Evolutionary conservation across 2,113 vertebrate species (phyloP).

Genomic region (Meriones unguiculatus): DNA sequence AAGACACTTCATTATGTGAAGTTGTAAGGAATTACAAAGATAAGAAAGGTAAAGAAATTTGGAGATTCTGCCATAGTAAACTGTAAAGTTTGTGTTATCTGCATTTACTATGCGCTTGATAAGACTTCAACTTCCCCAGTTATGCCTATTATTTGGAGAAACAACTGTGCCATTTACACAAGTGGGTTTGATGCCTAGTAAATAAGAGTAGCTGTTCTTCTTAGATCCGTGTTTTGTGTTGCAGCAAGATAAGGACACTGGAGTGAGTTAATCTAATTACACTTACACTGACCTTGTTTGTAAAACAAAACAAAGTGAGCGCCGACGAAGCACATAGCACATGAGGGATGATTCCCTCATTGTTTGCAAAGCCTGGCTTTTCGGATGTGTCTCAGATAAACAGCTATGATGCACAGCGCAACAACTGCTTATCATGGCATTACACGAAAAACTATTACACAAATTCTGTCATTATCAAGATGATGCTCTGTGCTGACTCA

Average conservation of each 20-base stretch:
- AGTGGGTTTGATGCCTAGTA: slow-evolving; percentile 31
- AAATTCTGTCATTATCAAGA: slow-evolving; percentile 60
- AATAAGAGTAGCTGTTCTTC: slow-evolving; percentile 59
- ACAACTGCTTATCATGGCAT: slow-evolving; percentile 64
- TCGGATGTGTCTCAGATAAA: slow-evolving; percentile 41
- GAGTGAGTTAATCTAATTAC: slow-evolving; percentile 71
- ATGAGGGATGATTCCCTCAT: slow-evolving; percentile 37
- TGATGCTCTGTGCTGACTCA: slow-evolving; percentile 37
- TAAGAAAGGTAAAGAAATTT: neutral
- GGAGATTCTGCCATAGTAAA: slow-evolving; percentile 21
- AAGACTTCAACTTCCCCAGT: neutral
- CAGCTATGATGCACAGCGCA: slow-evolving; percentile 26
- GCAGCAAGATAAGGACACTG: slow-evolving; percentile 61
- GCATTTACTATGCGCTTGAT: neutral
- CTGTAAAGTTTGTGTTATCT: neutral
- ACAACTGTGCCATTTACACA: slow-evolving; percentile 40
- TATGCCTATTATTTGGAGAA: slow-evolving; percentile 35
- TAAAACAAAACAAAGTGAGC: neutral
- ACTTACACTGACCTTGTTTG: slow-evolving; percentile 72
- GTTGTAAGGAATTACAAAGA: slow-evolving; percentile 35
- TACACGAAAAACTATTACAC: slow-evolving; percentile 48
- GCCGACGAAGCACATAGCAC: slow-evolving; percentile 29
- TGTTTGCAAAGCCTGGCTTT: slow-evolving; percentile 64
- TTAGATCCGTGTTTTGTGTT: slow-evolving; percentile 59
- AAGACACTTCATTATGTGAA: neutral